These are phyloP conservation scores for Porphyrio hochstetteri DNA, from an alignment of 2,113 vertebrate species.

Conservation along the genomic window DNA sequence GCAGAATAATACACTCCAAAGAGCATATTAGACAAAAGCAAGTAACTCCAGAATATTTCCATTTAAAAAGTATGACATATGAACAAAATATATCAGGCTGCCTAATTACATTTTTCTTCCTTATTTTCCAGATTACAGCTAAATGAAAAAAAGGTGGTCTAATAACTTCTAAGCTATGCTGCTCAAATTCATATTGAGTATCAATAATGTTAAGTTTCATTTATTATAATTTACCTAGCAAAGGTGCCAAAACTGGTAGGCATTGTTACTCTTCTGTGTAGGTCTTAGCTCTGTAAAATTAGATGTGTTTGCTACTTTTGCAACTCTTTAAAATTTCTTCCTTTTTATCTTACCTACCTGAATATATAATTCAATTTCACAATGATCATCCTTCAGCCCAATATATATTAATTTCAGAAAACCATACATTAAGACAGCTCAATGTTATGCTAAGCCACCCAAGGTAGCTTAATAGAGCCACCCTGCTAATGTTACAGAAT, in stretches of 20 bases:
- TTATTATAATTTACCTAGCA: conserved; percentile 5
- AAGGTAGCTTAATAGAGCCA: background rate
- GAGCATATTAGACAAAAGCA: background rate
- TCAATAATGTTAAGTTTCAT: conserved; percentile 6
- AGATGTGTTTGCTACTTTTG: too few relatives aligned
- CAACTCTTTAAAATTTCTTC: background rate
- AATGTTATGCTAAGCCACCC: background rate
- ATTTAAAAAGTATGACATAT: background rate
- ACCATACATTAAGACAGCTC: background rate
- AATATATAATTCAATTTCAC: background rate
- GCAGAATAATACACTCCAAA: background rate
- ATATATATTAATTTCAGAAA: background rate
- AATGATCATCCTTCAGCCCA: background rate
- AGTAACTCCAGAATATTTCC: background rate
- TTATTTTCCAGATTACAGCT: conserved; percentile 7
- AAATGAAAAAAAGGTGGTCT: conserved; percentile 33
- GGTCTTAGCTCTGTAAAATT: background rate
- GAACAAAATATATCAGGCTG: background rate
- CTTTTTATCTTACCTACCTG: background rate
- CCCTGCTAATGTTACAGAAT: background rate
- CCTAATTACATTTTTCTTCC: conserved; percentile 10
- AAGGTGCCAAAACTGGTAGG: background rate
- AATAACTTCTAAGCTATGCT: background rate
- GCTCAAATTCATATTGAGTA: conserved; percentile 18
- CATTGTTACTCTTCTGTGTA: background rate